Evolutionary conservation across 2,888 invertebrate genomes (phyloP).

Genomic region (Drosophila peninsularis): DNA sequence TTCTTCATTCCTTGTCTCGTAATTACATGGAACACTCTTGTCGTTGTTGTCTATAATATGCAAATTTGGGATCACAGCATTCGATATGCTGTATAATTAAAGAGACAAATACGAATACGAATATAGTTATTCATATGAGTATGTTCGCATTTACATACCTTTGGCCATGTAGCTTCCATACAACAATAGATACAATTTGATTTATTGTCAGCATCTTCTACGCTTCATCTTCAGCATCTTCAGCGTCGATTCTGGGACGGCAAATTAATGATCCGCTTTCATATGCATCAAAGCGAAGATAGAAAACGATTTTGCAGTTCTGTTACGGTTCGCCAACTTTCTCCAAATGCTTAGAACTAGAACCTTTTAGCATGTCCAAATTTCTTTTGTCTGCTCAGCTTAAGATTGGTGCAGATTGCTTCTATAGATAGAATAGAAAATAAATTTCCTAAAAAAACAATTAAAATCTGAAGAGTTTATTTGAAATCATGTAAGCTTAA

Average conservation of each 20-base stretch:
- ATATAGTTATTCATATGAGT: constrained; percentile 36
- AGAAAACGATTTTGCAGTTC: constrained; percentile 32
- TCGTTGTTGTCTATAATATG: constrained; percentile 55
- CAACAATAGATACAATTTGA: constrained; percentile 66
- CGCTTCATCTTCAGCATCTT: constrained; percentile 17
- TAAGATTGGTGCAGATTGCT: background rate
- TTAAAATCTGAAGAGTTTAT: background rate
- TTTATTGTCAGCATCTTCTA: constrained; percentile 55
- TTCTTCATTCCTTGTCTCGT: constrained; percentile 44
- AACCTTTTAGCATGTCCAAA: constrained; percentile 30
- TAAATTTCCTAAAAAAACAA: background rate
- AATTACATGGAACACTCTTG: constrained; percentile 60
- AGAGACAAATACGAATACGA: constrained; percentile 31
- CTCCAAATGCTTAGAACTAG: constrained; percentile 42
- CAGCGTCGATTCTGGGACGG: constrained; percentile 12
- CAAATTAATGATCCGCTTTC: constrained; percentile 56
- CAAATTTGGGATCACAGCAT: constrained; percentile 55
- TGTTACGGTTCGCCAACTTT: constrained; percentile 46
- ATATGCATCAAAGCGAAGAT: constrained; percentile 27
- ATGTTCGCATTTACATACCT: constrained; percentile 44
- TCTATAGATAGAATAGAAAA: constrained; percentile 4
- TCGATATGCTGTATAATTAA: constrained; percentile 58
- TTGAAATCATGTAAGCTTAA: background rate
- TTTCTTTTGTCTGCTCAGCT: background rate
- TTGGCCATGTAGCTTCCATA: constrained; percentile 27